phyloP scores from a whole-genome alignment of 2,113 vertebrate genomes.

The Dissostichus mawsoni region DNA sequence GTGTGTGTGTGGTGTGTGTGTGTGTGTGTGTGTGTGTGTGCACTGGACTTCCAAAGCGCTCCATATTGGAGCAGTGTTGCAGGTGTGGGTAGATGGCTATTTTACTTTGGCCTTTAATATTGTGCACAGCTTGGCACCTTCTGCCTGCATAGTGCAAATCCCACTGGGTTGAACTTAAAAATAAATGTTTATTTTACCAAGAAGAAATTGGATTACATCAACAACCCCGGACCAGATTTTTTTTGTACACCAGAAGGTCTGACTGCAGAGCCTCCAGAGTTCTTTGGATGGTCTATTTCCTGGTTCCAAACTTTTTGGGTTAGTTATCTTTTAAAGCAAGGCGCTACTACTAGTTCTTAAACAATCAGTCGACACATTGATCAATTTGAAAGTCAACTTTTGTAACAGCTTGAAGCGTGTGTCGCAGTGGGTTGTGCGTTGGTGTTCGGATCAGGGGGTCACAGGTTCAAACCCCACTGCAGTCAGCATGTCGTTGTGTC shows the following conservation, averaged over 20 bases:
- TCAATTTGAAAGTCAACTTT: not conserved
- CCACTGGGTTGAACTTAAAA: constrained; percentile 29
- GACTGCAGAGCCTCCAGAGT: constrained; percentile 12
- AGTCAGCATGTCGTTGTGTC: no score
- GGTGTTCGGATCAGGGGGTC: no score
- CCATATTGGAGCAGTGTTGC: constrained; percentile 34
- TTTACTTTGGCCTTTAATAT: constrained; percentile 39
- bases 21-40: constrained; percentile 41
- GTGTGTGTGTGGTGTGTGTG: constrained; percentile 53
- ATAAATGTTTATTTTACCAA: constrained; percentile 33
- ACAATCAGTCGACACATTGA: not conserved
- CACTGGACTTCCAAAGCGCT: constrained; percentile 38
- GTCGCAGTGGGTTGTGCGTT: no score
- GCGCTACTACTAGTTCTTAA: not conserved
- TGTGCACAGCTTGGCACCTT: constrained; percentile 45
- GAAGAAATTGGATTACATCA: constrained; percentile 34
- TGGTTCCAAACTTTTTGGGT: not conserved
- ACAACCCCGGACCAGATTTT: not conserved
- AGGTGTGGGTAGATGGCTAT: constrained; percentile 38
- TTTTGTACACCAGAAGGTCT: constrained; percentile 11
- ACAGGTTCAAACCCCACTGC: no score
- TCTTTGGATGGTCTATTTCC: not conserved
- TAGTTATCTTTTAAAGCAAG: not conserved
- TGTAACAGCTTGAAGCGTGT: no score
- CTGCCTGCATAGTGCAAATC: constrained; percentile 38